A percentile compares a stretch with the other conserved stretches of the same genome.
Conservation (phyloP, 2,888 invertebrate genomes). For the Lottia scabra region DNA sequence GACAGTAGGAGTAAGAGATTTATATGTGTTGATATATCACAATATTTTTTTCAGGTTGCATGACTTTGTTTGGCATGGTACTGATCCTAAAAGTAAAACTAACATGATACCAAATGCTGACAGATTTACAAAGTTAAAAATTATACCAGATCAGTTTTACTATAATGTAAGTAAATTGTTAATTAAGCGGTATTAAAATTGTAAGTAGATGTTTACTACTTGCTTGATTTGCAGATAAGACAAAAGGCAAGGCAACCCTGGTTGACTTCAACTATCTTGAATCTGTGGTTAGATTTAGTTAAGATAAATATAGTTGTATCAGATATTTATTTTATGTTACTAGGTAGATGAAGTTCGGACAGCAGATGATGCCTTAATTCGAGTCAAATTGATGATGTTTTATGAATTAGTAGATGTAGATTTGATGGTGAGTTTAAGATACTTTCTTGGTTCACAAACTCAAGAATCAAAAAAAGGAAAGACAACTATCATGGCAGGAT, state of each 20-base stretch:
- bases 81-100: conserved; percentile 61
- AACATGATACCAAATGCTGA: conserved; percentile 44
- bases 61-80: conserved; percentile 65
- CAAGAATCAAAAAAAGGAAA: too few relatives aligned
- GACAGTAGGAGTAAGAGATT: too few relatives aligned
- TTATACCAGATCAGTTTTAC: conserved; percentile 67
- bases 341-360: conserved; percentile 65
- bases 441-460: too few relatives aligned
- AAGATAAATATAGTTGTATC: too few relatives aligned
- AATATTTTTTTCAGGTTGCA: conserved; percentile 62
- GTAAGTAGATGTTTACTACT: conserved; percentile 27
- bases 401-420: conserved; percentile 63
- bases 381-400: conserved; percentile 66
- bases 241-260: too few relatives aligned
- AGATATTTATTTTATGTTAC: not conserved
- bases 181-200: too few relatives aligned
- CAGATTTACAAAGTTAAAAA: conserved; percentile 55
- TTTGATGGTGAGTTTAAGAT: conserved; percentile 54
- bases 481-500: too few relatives aligned
- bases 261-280: too few relatives aligned
- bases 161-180: too few relatives aligned
- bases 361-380: conserved; percentile 63
- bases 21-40: too few relatives aligned
- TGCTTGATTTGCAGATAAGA: too few relatives aligned
- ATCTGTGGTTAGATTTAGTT: too few relatives aligned